phyloP scores from a whole-genome alignment of 2,113 vertebrate species.

The Axis porcinus region DNA sequence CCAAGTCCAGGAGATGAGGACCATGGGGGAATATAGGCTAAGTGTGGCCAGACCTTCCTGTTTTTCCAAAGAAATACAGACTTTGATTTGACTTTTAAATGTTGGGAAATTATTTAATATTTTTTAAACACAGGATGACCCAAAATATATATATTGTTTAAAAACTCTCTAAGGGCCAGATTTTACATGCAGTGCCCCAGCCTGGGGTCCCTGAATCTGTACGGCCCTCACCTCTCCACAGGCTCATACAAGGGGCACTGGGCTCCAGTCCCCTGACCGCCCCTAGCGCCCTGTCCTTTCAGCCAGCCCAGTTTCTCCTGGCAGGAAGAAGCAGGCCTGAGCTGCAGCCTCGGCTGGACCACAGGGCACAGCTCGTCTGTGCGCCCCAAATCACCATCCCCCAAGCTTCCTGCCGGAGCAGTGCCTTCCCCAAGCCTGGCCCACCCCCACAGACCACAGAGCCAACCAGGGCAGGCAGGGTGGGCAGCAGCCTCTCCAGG shows the following conservation, averaged over 20 bases:
- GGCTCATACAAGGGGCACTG: rapidly evolving
- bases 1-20: not conserved
- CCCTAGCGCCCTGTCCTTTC: rapidly evolving
- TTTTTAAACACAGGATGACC: not conserved
- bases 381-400: rapidly evolving
- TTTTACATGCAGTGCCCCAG: not conserved
- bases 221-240: not conserved
- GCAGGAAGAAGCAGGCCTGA: not conserved
- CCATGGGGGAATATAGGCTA: rapidly evolving
- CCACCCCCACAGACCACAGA: rapidly evolving
- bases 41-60: not conserved
- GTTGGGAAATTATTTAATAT: not conserved
- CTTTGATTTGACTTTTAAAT: not conserved
- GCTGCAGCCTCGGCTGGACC: too few species aligned
- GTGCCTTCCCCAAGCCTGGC: not conserved
- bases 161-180: not conserved
- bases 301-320: not conserved
- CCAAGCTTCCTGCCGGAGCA: too few species aligned
- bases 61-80: not conserved
- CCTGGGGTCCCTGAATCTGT: not conserved
- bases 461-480: not conserved
- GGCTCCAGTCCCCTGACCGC: not conserved
- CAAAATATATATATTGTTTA: not conserved
- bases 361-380: rapidly evolving
- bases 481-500: not conserved